phyloP scores from a whole-genome alignment of 2,888 invertebrate species.

The Metallyticus violacea region DNA sequence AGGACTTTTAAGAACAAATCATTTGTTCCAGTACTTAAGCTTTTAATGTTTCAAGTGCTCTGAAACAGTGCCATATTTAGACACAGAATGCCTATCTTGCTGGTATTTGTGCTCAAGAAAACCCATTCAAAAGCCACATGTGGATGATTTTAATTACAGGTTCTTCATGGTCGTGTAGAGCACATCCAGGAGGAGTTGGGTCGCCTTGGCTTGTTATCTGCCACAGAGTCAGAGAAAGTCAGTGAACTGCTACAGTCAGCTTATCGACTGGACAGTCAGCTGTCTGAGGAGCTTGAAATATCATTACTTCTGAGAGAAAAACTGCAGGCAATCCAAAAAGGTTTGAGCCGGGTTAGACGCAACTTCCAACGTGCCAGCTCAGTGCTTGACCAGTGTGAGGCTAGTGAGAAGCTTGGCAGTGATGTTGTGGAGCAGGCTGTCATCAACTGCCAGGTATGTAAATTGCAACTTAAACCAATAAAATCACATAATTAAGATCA shows the following conservation, averaged over 20 bases:
- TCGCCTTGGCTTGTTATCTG: conserved; percentile 63
- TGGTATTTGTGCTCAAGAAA: no score
- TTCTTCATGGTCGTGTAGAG: conserved; percentile 70
- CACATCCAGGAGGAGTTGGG: conserved; percentile 78
- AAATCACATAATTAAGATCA: no score
- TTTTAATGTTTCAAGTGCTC: no score
- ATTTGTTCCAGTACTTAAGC: no score
- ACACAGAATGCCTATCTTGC: no score
- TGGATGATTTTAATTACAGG: no score
- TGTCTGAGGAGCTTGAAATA: conserved; percentile 75
- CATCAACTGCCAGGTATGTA: conserved; percentile 60
- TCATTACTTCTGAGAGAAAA: conserved; percentile 69
- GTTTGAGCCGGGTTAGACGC: conserved; percentile 64
- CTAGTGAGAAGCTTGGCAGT: conserved; percentile 68
- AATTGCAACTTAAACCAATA: no score
- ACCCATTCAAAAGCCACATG: no score
- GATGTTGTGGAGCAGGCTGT: conserved; percentile 76
- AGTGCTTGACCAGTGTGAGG: conserved; percentile 67
- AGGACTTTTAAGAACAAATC: no score
- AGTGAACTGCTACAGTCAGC: conserved; percentile 68
- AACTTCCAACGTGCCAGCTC: conserved; percentile 60
- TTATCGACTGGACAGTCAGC: conserved; percentile 66
- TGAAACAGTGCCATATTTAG: no score
- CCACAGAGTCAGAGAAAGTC: conserved; percentile 73
- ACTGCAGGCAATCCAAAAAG: conserved; percentile 67